Percentiles rank a stretch among this genome's conserved stretches.
These are phyloP conservation scores for Oegoconia quadripuncta DNA, from an alignment of 2,888 invertebrate species.

Conservation along the genomic window DNA sequence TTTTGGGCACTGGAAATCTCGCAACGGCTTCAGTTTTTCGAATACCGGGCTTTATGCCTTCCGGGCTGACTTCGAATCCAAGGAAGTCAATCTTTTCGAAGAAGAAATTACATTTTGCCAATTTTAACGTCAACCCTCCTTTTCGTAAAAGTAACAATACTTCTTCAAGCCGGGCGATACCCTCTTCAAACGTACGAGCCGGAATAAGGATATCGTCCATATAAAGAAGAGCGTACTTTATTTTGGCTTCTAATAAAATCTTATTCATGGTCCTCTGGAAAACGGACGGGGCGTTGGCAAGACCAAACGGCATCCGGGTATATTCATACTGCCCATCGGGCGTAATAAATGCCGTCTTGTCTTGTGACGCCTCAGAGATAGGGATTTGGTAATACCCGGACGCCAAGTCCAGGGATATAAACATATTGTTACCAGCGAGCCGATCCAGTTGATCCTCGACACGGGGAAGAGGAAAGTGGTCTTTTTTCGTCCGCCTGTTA, in stretches of 20 bases:
- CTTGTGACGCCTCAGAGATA: too few relatives aligned
- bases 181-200: constrained; percentile 10
- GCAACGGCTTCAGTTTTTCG: constrained; percentile 22
- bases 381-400: constrained; percentile 24
- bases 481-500: constrained; percentile 16
- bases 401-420: constrained; percentile 18
- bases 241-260: constrained; percentile 19
- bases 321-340: constrained; percentile 45
- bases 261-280: constrained; percentile 40
- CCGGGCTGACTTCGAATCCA: constrained; percentile 23
- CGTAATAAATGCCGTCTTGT: constrained; percentile 42
- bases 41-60: constrained; percentile 24
- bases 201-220: constrained; percentile 20
- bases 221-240: constrained; percentile 16
- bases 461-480: constrained; percentile 20
- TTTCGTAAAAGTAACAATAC: not conserved
- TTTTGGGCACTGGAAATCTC: constrained; percentile 21
- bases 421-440: constrained; percentile 10
- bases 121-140: constrained; percentile 15
- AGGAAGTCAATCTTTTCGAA: constrained; percentile 22
- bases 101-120: constrained; percentile 25
- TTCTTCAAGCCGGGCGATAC: constrained; percentile 7
- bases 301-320: constrained; percentile 43
- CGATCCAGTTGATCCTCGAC: constrained; percentile 8
- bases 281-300: constrained; percentile 40